Base-by-base conservation (phyloP, 2,888 invertebrate genomes). In the Xylota segnis region DNA sequence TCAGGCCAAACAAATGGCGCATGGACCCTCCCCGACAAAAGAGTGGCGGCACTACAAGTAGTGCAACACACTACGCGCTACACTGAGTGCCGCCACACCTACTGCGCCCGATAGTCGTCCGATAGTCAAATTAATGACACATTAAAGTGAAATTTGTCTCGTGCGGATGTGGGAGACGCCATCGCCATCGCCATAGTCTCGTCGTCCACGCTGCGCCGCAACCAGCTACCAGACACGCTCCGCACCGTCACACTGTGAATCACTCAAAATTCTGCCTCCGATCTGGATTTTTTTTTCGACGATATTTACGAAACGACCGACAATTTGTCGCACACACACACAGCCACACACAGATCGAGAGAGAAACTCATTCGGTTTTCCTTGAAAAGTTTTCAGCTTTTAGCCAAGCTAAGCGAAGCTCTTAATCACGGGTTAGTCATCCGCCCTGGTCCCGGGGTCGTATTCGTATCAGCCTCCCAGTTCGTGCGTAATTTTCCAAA, bases 121-220 rank as follows among this genome's bases (percentile, higher is more conserved):
- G 18, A 83, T 84, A 76, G 63, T 40, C 65, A 70, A 84, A 84
- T 75, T 84, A 81, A 76, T 84, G 81, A 71, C 50, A 70, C 81
- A 71, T 81, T 84, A 65, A 34, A 74, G 43, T 32, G 59, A 79
- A 74, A 74, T 58, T 70, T 82, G 65, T 83, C 77, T 71, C 71
- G 14, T 43, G 52, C 54, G 45, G 54, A 78, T 78, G 83, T 83
- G 72, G 78, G 72, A 72, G 78, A 83, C 78, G 58, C 61, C 77
- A 56, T 37, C 23, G 59, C 32, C 34, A 34, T 12, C 23, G 68
- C 61, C 77, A 56, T 34, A 14, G 59, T 37, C 68, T 37, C 27
- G 40, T 6, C 34, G 43, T 10, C 37, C 59, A 52, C 23, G 61
- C 5, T 32, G n/a, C 32, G 6, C 61, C 66, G 50, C 23, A 10